Evolutionary conservation across 2,113 vertebrate genomes (phyloP), one percentile per base, ranked within the genome.

Genomic region (Aphyosemion australe): DNA sequence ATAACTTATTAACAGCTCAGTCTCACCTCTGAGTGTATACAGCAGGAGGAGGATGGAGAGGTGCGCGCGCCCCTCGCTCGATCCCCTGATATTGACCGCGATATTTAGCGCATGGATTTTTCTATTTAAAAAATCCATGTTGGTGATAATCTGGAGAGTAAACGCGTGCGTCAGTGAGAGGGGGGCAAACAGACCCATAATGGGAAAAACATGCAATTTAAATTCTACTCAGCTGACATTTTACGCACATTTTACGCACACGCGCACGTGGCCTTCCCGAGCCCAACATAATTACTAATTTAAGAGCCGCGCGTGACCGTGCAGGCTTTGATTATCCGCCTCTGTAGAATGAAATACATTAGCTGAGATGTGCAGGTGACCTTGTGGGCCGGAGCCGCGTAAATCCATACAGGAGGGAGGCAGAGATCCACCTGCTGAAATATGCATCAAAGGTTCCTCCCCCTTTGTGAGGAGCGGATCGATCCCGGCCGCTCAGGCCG

Each of bases 71-170:
- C 31, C 26, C 13, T 19, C 74, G n/a, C 64, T 89, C 83, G 90
- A 91, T 91, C 87, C 88, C 83, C 80, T 79, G 64, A 75, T 89
- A 92, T 93, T 89, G 90, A 93, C 90, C 87, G 87, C 82, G 85
- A 91, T 93, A 91, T 91, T 93, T 93, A 93, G 89, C 76, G 85
- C 88, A 93, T 93, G 70, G 92, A 93, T 91, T 92, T 93, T 92
- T 91, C 90, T 91, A 91, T 92, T 93, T 92, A 79, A 89, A 91
- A 92, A 92, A 93, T 92, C 87, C 52, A 92, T 93, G 85, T 53
- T 39, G 82, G 88, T 83, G 86, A 88, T 92, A 84, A 91, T 90
- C 90, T 89, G 26, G 88, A 83, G 88, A 84, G 88, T 89, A 88
- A 90, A 84, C 88, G 88, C 81, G 79, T 73, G 76, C 72, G 49